Conservation (phyloP, 2,797 vertebrate species). For the Aselliscus stoliczkanus region DNA sequence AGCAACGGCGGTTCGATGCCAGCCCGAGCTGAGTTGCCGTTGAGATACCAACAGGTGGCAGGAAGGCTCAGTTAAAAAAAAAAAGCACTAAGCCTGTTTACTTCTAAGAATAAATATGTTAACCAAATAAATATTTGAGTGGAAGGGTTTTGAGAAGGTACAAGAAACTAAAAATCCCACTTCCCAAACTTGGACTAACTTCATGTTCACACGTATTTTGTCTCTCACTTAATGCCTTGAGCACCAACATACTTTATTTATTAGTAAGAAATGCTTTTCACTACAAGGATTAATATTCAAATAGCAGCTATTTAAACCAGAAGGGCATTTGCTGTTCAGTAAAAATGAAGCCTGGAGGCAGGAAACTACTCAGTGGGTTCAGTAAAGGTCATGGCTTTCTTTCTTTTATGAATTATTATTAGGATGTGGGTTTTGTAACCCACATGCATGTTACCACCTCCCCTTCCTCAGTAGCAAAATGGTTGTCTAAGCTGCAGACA, state of each 20-base stretch:
- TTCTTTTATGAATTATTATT: background rate
- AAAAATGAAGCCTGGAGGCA: background rate
- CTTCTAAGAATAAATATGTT: background rate
- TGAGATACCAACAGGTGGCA: too few species aligned
- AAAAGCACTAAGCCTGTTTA: too few species aligned
- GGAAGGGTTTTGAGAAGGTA: background rate
- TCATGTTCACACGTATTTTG: background rate
- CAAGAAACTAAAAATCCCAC: background rate
- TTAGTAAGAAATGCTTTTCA: background rate
- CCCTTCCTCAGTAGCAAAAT: background rate
- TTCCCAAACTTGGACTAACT: background rate
- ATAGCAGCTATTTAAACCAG: background rate
- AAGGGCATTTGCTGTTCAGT: background rate
- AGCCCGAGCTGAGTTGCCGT: too few species aligned
- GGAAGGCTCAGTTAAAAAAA: too few species aligned
- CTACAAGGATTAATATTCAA: background rate
- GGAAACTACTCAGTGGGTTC: background rate
- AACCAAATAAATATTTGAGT: background rate
- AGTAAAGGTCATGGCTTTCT: background rate
- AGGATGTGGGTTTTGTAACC: background rate
- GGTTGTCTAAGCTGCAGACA: background rate
- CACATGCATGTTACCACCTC: background rate
- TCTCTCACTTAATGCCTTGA: background rate
- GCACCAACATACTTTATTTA: background rate
- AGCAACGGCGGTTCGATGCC: too few species aligned